These are phyloP conservation scores for Limulus polyphemus DNA, from an alignment of 2,888 invertebrate species.

Conservation along the genomic window DNA sequence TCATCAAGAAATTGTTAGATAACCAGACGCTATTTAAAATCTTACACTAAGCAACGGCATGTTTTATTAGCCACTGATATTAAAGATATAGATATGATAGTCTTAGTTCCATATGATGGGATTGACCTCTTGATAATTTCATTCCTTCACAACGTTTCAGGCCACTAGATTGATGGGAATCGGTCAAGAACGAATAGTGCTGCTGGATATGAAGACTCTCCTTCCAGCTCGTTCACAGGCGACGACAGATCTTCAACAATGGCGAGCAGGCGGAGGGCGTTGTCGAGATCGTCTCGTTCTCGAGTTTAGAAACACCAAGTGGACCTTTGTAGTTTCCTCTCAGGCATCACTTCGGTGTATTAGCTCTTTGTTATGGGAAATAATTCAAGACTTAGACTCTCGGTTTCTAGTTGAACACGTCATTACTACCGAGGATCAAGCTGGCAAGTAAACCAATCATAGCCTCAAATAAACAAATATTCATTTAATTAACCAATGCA, in stretches of 20 bases:
- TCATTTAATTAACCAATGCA: too few species aligned
- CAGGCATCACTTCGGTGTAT: conserved; percentile 43
- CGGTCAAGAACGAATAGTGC: conserved; percentile 45
- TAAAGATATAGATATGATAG: too few species aligned
- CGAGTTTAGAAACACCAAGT: conserved; percentile 49
- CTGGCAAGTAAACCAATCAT: too few species aligned
- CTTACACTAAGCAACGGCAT: too few species aligned
- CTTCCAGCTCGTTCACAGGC: conserved; percentile 44
- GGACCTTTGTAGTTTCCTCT: conserved; percentile 45
- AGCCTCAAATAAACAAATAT: too few species aligned
- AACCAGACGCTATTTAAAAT: too few species aligned
- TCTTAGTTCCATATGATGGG: too few species aligned
- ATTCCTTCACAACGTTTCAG: conserved; percentile 27
- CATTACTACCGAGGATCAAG: conserved; percentile 11
- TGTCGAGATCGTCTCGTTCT: conserved; percentile 48
- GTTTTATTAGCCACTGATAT: too few species aligned
- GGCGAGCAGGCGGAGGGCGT: conserved; percentile 49
- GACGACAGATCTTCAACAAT: conserved; percentile 47
- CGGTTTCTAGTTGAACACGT: conserved; percentile 33
- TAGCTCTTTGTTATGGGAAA: conserved; percentile 47
- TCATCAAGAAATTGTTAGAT: too few species aligned
- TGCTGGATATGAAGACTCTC: conserved; percentile 49
- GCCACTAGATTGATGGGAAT: conserved; percentile 47
- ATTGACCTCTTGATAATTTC: too few species aligned
- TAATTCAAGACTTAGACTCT: conserved; percentile 46